Conservation (phyloP, 2,113 vertebrate species). For the Tinamus guttatus region DNA sequence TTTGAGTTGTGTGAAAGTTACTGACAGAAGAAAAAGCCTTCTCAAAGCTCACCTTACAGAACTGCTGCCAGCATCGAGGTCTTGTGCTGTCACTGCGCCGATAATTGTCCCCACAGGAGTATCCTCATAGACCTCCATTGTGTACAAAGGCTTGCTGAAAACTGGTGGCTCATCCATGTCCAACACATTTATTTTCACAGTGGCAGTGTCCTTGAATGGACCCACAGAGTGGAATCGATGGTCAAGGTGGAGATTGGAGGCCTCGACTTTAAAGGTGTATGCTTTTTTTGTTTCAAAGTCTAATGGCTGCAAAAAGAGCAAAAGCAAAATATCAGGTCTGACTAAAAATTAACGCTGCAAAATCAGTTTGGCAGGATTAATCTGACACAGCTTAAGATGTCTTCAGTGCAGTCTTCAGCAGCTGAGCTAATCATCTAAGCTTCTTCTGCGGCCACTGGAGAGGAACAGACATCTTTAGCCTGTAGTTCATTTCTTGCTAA, state of each 20-base stretch:
- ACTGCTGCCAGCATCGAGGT: slow-evolving; percentile 93
- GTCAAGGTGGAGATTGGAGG: slow-evolving; percentile 92
- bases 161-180: slow-evolving; percentile 96
- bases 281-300: slow-evolving; percentile 97
- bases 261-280: slow-evolving; percentile 97
- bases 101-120: slow-evolving; percentile 93
- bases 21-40: background rate
- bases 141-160: slow-evolving; percentile 91
- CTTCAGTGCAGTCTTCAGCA: background rate
- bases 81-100: slow-evolving; percentile 95
- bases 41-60: slow-evolving; percentile 84
- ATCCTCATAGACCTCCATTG: slow-evolving; percentile 97
- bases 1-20: background rate
- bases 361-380: background rate
- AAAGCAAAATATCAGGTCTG: background rate
- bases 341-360: background rate
- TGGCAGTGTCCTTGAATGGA: slow-evolving; percentile 96
- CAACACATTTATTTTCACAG: slow-evolving; percentile 94
- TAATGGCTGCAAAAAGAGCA: slow-evolving; percentile 80
- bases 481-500: background rate
- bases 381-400: background rate
- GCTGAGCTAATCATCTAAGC: background rate
- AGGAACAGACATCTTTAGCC: background rate
- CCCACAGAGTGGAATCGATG: slow-evolving; percentile 91
- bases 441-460: background rate